A percentile compares a stretch with the other conserved stretches of the same genome.
phyloP scores from a whole-genome alignment of 2,888 invertebrate genomes.

The Atethmia centrago region DNA sequence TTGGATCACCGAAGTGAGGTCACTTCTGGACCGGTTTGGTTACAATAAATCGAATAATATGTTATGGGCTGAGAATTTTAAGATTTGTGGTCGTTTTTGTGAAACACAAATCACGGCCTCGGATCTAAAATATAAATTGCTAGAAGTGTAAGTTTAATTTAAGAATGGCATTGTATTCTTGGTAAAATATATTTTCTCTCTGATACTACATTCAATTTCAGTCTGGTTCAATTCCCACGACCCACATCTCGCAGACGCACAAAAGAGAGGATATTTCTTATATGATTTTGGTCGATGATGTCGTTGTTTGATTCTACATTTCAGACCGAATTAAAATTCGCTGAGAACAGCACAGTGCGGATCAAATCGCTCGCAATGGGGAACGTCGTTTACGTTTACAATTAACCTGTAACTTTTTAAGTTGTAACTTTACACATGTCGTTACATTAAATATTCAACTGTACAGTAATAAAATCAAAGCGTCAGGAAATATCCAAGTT shows the following conservation, averaged over 20 bases:
- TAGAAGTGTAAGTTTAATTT: not conserved
- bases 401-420: conserved; percentile 57
- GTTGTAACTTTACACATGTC: conserved; percentile 61
- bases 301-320: conserved; percentile 23
- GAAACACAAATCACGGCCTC: conserved; percentile 8
- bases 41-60: conserved; percentile 65
- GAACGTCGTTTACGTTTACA: conserved; percentile 67
- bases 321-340: conserved; percentile 27
- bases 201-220: conserved; percentile 22
- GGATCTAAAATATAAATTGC: not conserved
- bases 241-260: conserved; percentile 12
- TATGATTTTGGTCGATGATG: conserved; percentile 17
- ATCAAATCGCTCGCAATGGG: conserved; percentile 40
- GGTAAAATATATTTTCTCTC: conserved; percentile 29
- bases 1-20: conserved; percentile 83
- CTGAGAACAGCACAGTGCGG: conserved; percentile 10
- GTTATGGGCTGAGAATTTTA: conserved; percentile 66
- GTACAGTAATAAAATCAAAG: conserved; percentile 71
- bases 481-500: conserved; percentile 64
- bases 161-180: conserved; percentile 37
- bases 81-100: conserved; percentile 60
- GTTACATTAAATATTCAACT: conserved; percentile 68
- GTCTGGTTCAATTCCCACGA: conserved; percentile 22
- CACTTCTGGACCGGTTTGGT: conserved; percentile 81
- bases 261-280: conserved; percentile 20